Evolutionary conservation across 2,113 vertebrate genomes (phyloP), one percentile per base, ranked within the genome.

Genomic region (Prionailurus viverrinus): DNA sequence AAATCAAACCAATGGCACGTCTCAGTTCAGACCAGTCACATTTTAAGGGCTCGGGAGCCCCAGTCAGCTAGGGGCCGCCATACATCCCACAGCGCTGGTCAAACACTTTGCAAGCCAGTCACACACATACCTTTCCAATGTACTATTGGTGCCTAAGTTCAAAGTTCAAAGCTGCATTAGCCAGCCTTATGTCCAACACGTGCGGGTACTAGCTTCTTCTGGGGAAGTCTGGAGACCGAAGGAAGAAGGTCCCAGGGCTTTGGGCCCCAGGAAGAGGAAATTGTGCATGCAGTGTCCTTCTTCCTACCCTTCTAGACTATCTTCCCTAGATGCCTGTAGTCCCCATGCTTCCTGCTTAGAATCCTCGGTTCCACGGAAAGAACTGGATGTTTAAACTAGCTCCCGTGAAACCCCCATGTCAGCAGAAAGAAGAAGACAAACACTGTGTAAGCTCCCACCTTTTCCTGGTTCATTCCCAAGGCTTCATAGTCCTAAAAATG

Each of bases 11-110:
- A 36, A 29, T 0, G 16, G 19, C 16, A 13, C 18, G 27, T 48
- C 66, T 85, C 71, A 78, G 4, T 55, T 51, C 4, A 4, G 29
- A 68, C 31, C 9, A 55, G 45, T 15, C 68, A 9, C 21, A 19
- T 66, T 58, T 65, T 4, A 71, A 53, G 58, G 78, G 5, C 81
- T 93, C 1, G 1, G 39, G 73, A 83, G 19, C 19, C 55, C 33
- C 9, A 4, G 0, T 0, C 7, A 0, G n/a, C 31, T 79, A 45
- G n/a, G 36, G 25, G 29, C 18, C 48, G 6, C 12, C 36, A 4
- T 27, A 6, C 5, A 8, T 21, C 78, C 48, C 55, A 36, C 23
- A 41, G 25, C 1, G 5, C 23, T 78, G 51, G 48, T 85, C 18
- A 78, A 21, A 73, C 76, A 45, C 0, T 8, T 36, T 71, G 36